Evolutionary conservation across 2,113 vertebrate genomes (phyloP).

Genomic region (western clawed frog (Xenopus tropicalis)): DNA sequence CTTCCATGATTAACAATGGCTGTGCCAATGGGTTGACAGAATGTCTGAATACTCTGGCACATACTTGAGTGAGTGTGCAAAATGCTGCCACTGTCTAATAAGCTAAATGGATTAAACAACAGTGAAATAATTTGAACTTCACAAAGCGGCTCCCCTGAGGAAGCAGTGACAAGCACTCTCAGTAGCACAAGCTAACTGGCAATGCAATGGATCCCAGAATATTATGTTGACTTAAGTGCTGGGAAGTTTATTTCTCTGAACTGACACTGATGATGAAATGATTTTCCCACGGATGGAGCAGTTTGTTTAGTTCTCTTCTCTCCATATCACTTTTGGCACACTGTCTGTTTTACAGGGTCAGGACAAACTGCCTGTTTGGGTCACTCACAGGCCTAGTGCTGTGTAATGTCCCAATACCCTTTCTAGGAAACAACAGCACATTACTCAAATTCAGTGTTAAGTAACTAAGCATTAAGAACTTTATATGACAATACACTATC

Average conservation of each 20-base stretch:
- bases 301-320: conserved; percentile 17
- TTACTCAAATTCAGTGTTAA: too few species aligned
- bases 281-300: conserved; percentile 9
- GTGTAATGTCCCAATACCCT: conserved; percentile 10
- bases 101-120: too few species aligned
- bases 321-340: conserved; percentile 1
- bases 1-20: too few species aligned
- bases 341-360: conserved; percentile 30
- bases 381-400: not conserved
- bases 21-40: too few species aligned
- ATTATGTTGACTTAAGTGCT: conserved; percentile 46
- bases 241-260: conserved; percentile 56
- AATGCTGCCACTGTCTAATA: too few species aligned
- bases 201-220: conserved; percentile 37
- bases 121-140: too few species aligned
- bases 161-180: not conserved
- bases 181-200: conserved; percentile 26
- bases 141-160: too few species aligned
- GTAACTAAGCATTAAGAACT: too few species aligned
- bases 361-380: conserved; percentile 17
- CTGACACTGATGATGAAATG: conserved; percentile 44
- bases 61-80: too few species aligned
- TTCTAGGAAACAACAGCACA: not conserved
- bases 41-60: too few species aligned
- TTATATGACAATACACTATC: too few species aligned